Evolutionary conservation across 1,140 invertebrate genomes (phyloP).

Genomic region (Thaumatotibia leucotreta): DNA sequence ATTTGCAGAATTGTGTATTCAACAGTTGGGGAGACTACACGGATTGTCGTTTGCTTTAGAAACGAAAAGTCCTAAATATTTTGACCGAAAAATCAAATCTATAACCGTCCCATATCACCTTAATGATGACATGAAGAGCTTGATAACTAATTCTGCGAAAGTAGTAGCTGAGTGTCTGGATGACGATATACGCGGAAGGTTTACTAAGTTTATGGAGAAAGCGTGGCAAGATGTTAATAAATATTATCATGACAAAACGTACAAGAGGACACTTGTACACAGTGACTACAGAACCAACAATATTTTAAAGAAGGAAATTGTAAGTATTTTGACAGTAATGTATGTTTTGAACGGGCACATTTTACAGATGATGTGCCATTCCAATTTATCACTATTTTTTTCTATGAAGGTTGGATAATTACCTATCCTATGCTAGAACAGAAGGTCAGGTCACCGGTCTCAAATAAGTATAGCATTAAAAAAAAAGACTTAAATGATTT

Average conservation of each 20-base stretch:
- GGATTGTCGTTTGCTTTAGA: constrained; percentile 30
- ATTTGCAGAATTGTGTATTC: constrained; percentile 28
- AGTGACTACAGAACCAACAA: constrained; percentile 39
- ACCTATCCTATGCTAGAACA: too few relatives aligned
- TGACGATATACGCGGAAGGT: constrained; percentile 9
- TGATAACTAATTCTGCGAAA: constrained; percentile 15
- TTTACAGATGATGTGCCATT: too few relatives aligned
- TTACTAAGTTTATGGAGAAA: neutral
- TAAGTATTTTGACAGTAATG: constrained; percentile 16
- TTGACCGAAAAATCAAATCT: constrained; percentile 32
- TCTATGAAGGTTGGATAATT: too few relatives aligned
- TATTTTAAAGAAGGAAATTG: constrained; percentile 29
- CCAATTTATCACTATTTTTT: too few relatives aligned
- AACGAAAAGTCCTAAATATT: constrained; percentile 38
- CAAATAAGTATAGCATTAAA: too few relatives aligned
- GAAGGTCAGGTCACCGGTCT: too few relatives aligned
- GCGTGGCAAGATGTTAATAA: neutral
- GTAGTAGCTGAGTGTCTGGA: neutral
- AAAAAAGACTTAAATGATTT: too few relatives aligned
- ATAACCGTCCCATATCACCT: constrained; percentile 15
- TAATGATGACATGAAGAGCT: constrained; percentile 19
- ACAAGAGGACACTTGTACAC: constrained; percentile 27
- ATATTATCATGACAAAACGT: neutral
- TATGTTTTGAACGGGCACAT: neutral
- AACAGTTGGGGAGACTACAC: constrained; percentile 38